Conservation (phyloP, 2,113 vertebrate species). For the Recurvirostra avosetta region DNA sequence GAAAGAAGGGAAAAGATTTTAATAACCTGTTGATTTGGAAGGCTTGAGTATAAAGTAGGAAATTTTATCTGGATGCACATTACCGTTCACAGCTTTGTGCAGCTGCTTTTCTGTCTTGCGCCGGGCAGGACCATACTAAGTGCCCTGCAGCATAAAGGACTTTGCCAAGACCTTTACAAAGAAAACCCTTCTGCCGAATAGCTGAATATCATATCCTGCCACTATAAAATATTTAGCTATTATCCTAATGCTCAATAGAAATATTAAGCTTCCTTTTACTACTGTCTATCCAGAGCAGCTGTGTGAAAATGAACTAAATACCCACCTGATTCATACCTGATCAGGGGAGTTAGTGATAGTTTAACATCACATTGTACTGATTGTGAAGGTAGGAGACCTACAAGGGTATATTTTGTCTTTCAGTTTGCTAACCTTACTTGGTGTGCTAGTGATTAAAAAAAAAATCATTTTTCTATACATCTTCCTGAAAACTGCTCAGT, state of each 20-base stretch:
- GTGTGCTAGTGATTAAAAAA: background rate
- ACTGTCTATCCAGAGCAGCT: background rate
- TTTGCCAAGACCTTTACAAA: background rate
- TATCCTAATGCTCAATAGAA: background rate
- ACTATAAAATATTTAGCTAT: background rate
- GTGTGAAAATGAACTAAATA: background rate
- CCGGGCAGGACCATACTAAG: background rate
- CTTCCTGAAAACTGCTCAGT: background rate
- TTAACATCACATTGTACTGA: background rate
- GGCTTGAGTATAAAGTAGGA: background rate
- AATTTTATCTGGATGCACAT: background rate
- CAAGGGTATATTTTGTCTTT: background rate
- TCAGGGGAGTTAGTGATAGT: background rate
- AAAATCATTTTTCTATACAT: background rate
- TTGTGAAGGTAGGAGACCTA: background rate
- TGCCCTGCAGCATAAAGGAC: background rate
- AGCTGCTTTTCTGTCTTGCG: background rate
- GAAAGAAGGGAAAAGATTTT: background rate
- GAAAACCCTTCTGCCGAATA: background rate
- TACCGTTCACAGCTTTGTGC: background rate
- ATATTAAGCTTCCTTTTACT: background rate
- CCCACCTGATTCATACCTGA: background rate
- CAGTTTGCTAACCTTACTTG: background rate
- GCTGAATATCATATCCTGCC: background rate
- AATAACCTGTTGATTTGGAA: background rate